Percentiles rank a stretch among this genome's conserved stretches.
These are phyloP conservation scores for Syrphus vitripennis DNA, from an alignment of 2,888 invertebrate genomes.

Conservation along the genomic window DNA sequence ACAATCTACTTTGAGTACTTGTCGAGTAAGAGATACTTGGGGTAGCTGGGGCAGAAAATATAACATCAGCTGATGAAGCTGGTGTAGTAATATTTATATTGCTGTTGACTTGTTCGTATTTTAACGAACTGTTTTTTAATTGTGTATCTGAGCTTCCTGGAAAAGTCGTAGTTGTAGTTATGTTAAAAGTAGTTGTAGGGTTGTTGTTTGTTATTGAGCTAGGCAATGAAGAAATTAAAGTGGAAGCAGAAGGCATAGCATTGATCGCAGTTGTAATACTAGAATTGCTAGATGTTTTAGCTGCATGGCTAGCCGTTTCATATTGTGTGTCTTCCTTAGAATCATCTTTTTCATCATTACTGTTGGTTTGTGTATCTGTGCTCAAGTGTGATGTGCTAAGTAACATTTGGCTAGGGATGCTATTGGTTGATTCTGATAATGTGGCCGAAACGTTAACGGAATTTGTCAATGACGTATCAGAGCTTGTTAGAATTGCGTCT, in stretches of 20 bases:
- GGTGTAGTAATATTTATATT: constrained; percentile 45
- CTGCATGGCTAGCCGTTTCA: constrained; percentile 55
- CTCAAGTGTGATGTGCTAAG: constrained; percentile 18
- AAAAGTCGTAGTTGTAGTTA: constrained; percentile 18
- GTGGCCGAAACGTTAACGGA: constrained; percentile 21
- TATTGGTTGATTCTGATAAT: constrained; percentile 74
- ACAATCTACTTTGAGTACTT: constrained; percentile 50
- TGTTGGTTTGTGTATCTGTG: constrained; percentile 7
- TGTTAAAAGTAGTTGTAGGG: constrained; percentile 18
- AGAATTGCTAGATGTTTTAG: constrained; percentile 68
- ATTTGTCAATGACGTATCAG: constrained; percentile 26
- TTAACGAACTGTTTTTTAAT: constrained; percentile 39
- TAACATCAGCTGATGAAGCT: constrained; percentile 40
- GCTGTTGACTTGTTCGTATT: constrained; percentile 52
- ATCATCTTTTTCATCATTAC: constrained; percentile 52
- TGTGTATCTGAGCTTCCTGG: constrained; percentile 27
- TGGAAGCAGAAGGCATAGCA: constrained; percentile 61
- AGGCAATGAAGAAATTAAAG: constrained; percentile 68
- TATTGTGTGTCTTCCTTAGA: constrained; percentile 64
- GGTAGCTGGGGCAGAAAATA: constrained; percentile 33
- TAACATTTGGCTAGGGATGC: constrained; percentile 42
- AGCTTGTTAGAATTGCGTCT: constrained; percentile 55
- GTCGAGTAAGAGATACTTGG: constrained; percentile 58
- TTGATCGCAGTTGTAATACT: constrained; percentile 57
- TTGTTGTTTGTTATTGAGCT: constrained; percentile 29